Base-by-base conservation (phyloP, 2,797 vertebrate species). In the Hemitrygon akajei region DNA sequence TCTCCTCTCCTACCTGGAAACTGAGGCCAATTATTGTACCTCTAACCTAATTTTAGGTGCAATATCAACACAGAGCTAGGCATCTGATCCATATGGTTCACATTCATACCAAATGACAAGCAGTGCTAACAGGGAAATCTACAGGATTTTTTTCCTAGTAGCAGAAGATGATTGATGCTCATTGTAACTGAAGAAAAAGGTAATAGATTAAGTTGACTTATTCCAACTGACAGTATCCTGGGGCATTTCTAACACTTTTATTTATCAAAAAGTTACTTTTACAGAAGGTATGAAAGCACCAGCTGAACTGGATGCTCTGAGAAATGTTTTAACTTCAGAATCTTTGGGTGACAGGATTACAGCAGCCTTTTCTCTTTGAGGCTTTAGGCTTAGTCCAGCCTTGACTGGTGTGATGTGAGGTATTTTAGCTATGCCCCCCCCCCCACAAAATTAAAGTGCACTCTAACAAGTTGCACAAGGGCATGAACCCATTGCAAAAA, bases 201-300 rank as follows among this genome's bases (percentile, higher is more conserved):
- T 66, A 66, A 89, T 69, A 37, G 86, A 89, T 89, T 89, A 89
- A 89, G 63, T 34, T 89, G 86, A 89, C 86, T 69, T 89, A 89
- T 89, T 89, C 60, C 60, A 89, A 89, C 60, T 66, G 86, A 89
- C 86, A 89, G 60, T 89, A 89, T 89, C 86, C 86, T 69, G 34
- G 1, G 60, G 86, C 86, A 89, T 37, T 89, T 89, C 86, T 34
- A 89, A 63, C 60, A 89, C 30, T 89, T n/a, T 89, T 89, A 89
- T 89, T 89, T 60, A 89, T 89, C 86, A 69, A 63, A 66, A 87
- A 89, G 20, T 34, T 66, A 69, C 60, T 66, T 37, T 89, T 58
- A 37, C n/a, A 10, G 30, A 63, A 89, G n/a, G n/a, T 89, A 10
- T 89, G n/a, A 89, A 89, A 66, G 18, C 34, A 6, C 86, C 20